phyloP scores from a whole-genome alignment of 2,888 invertebrate genomes.

The Caenorhabditis sinica region DNA sequence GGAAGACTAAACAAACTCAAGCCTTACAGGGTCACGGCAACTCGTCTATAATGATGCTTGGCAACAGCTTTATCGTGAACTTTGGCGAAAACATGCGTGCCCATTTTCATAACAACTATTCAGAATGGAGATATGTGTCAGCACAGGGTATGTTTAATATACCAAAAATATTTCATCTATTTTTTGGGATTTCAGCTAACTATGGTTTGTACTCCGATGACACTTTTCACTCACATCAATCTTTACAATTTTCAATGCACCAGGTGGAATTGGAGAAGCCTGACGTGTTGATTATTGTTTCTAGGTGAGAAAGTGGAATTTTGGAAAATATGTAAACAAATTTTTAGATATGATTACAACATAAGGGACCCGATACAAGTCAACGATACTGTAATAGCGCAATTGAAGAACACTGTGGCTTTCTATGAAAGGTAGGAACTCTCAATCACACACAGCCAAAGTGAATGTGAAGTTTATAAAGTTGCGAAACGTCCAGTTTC shows the following conservation, averaged over 20 bases:
- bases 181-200: constrained; percentile 1
- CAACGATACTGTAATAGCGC: background rate
- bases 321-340: too few relatives aligned
- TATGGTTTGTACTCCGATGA: background rate
- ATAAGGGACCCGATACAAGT: background rate
- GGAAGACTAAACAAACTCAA: too few relatives aligned
- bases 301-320: background rate
- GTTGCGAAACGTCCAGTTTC: too few relatives aligned
- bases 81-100: background rate
- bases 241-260: constrained; percentile 2
- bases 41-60: constrained; percentile 28
- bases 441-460: too few relatives aligned
- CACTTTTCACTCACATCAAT: background rate
- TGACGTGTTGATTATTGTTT: constrained; percentile 6
- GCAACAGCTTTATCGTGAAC: constrained; percentile 29
- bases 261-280: constrained; percentile 17
- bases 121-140: background rate
- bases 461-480: too few relatives aligned
- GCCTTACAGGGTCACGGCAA: constrained; percentile 38
- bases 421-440: background rate
- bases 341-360: background rate
- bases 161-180: background rate
- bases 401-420: background rate
- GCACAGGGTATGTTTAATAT: background rate
- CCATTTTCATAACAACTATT: constrained; percentile 15